Conservation (phyloP, 1,140 invertebrate genomes). For the Scaptomyza montana region DNA sequence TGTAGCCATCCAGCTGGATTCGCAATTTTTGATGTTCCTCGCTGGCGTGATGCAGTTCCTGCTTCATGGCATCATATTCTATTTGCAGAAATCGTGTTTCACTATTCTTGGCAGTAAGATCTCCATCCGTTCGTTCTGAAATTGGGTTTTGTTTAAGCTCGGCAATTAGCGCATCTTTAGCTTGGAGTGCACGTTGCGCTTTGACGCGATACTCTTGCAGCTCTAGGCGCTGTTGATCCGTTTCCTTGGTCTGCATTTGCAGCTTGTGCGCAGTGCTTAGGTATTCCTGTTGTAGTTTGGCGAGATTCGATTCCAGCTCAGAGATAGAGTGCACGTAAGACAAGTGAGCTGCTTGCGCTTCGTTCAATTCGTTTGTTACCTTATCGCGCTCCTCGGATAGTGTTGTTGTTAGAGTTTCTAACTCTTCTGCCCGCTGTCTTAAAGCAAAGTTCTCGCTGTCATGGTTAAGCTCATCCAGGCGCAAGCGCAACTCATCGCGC, state of each 20-base stretch:
- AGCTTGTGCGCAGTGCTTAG: constrained; percentile 84
- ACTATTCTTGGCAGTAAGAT: constrained; percentile 45
- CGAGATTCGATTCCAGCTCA: constrained; percentile 82
- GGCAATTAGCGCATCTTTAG: constrained; percentile 90
- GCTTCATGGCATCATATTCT: constrained; percentile 62
- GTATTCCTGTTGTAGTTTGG: constrained; percentile 84
- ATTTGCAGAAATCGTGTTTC: constrained; percentile 69
- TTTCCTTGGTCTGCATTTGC: constrained; percentile 86
- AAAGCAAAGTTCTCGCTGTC: constrained; percentile 53
- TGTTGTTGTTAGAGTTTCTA: constrained; percentile 74
- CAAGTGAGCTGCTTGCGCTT: constrained; percentile 56
- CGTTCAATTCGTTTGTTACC: constrained; percentile 61
- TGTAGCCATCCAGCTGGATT: constrained; percentile 62
- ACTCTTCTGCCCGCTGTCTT: constrained; percentile 54
- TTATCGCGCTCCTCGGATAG: constrained; percentile 84
- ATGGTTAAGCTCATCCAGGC: constrained; percentile 58
- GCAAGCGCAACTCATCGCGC: constrained; percentile 67
- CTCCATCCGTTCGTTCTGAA: not conserved
- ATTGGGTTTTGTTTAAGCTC: constrained; percentile 85
- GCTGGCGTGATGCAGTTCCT: constrained; percentile 59
- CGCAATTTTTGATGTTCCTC: constrained; percentile 58
- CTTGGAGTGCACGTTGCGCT: constrained; percentile 90
- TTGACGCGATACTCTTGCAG: constrained; percentile 88
- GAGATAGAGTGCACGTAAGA: constrained; percentile 80
- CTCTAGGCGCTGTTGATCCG: constrained; percentile 86